Evolutionary conservation across 2,113 vertebrate genomes (phyloP).

Genomic region (Emydocephalus ijimae): DNA sequence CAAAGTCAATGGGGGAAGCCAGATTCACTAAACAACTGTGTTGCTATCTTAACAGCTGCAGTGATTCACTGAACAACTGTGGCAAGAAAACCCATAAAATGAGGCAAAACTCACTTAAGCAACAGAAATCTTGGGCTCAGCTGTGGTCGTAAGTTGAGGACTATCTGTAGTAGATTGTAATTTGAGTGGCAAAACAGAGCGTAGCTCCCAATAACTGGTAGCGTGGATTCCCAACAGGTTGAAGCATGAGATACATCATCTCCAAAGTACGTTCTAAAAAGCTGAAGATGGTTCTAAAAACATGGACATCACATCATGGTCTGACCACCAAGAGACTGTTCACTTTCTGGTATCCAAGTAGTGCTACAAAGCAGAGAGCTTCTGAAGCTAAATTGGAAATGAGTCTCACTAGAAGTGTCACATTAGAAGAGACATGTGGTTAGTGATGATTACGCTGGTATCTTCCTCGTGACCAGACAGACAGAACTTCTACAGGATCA

Average conservation of each 20-base stretch:
- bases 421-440: background rate
- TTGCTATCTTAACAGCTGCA: too few species aligned
- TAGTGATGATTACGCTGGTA: background rate
- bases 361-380: background rate
- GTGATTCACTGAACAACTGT: too few species aligned
- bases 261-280: background rate
- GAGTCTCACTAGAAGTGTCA: background rate
- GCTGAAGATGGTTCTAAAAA: background rate
- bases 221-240: background rate
- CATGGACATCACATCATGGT: background rate
- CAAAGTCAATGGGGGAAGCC: too few species aligned
- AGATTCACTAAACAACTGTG: too few species aligned
- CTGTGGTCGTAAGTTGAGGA: too few species aligned
- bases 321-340: background rate
- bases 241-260: background rate
- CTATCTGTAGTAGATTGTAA: background rate
- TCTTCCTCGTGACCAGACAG: background rate
- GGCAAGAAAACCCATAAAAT: too few species aligned
- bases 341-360: background rate
- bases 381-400: background rate
- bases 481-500: background rate
- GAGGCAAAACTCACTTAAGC: too few species aligned
- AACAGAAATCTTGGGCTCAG: too few species aligned
- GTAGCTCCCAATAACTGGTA: background rate
- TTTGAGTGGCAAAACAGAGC: background rate